A percentile compares a stretch with the other conserved stretches of the same genome.
These are phyloP conservation scores for Eupeodes luniger DNA, from an alignment of 2,888 invertebrate genomes.

Conservation along the genomic window DNA sequence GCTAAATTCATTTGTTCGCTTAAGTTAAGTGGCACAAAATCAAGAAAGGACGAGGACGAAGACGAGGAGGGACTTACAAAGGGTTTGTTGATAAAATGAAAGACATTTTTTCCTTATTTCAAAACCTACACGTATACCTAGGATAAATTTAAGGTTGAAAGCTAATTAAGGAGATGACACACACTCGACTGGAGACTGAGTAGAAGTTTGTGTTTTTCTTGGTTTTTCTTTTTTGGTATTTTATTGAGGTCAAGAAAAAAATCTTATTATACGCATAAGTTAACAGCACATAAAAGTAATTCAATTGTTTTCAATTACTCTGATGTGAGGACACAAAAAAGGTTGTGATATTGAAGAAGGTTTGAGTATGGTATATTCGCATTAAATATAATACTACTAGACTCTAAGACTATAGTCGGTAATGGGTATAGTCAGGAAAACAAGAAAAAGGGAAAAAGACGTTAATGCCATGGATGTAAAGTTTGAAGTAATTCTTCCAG, in stretches of 20 bases:
- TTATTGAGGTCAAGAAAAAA: slow-evolving; percentile 63
- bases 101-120: background rate
- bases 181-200: slow-evolving; percentile 23
- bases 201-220: slow-evolving; percentile 31
- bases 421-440: too few species aligned
- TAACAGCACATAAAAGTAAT: slow-evolving; percentile 18
- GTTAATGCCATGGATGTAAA: too few species aligned
- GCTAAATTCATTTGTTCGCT: slow-evolving; percentile 14
- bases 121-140: background rate
- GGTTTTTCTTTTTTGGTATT: background rate
- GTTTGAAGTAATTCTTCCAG: too few species aligned
- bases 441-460: too few species aligned
- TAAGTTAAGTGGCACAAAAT: slow-evolving; percentile 22
- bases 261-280: slow-evolving; percentile 47
- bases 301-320: slow-evolving; percentile 40
- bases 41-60: background rate
- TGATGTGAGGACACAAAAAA: background rate
- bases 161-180: slow-evolving; percentile 53
- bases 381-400: too few species aligned
- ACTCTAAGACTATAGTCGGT: too few species aligned
- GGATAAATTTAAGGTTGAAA: slow-evolving; percentile 4
- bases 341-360: background rate
- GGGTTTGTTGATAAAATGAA: slow-evolving; percentile 12
- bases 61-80: background rate
- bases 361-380: too few species aligned